Percentiles rank a stretch among this genome's conserved stretches.
phyloP scores from a whole-genome alignment of 2,797 vertebrate species.

The Thunnus albacares region DNA sequence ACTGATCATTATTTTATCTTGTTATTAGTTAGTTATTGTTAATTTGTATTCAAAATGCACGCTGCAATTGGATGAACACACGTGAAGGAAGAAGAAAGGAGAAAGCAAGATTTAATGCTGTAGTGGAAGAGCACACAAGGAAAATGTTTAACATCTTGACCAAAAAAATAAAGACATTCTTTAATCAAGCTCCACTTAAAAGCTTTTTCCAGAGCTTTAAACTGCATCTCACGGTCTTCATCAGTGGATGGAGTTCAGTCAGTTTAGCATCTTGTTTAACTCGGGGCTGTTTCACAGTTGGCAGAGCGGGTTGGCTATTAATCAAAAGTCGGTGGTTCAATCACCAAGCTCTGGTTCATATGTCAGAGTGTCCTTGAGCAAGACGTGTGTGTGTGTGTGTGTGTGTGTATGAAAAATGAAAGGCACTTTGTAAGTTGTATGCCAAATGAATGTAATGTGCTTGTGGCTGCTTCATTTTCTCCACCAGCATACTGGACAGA shows the following conservation, averaged over 20 bases:
- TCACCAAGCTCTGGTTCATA: not conserved
- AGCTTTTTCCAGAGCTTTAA: not conserved
- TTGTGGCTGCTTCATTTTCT: not conserved
- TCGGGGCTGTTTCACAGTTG: not conserved
- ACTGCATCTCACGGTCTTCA: too few species aligned
- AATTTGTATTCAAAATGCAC: constrained; percentile 2
- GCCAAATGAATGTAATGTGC: not conserved
- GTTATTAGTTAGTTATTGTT: not conserved
- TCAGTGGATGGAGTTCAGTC: not conserved
- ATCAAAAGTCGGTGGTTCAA: constrained; percentile 1
- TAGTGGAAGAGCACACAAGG: not conserved
- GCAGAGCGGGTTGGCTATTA: not conserved
- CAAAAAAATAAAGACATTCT: not conserved
- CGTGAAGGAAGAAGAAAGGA: not conserved
- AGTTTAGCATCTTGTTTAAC: not conserved
- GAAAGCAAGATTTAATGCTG: not conserved
- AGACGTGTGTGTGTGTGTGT: not conserved
- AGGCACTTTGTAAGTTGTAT: not conserved
- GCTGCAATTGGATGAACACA: not conserved
- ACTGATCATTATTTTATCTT: constrained; percentile 10
- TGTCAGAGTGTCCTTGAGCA: not conserved
- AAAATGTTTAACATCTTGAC: not conserved
- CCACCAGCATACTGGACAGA: not conserved
- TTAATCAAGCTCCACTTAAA: not conserved
- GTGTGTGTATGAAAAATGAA: not conserved